Base-by-base conservation (phyloP, 1,140 invertebrate species). In the honey bee (Apis mellifera) region DNA sequence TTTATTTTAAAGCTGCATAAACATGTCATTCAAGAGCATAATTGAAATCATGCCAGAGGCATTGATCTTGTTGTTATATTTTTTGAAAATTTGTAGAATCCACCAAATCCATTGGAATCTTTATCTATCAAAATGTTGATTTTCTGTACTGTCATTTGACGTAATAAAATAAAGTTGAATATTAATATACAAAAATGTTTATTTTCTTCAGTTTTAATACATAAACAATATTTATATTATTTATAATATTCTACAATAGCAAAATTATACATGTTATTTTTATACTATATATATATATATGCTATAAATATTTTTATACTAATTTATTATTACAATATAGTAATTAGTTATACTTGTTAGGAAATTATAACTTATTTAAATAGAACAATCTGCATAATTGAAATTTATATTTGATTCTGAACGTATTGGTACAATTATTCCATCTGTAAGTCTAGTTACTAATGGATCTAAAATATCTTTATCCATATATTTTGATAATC, bases 131-230 rank as follows among this genome's bases (percentile, higher is more conserved):
- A 72, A 85, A 83, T 88, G 55, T 88, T 85, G 80, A 84, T 90
- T 90, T 90, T 90, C 84, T 91, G 90, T 92, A 92, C 89, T 82
- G 90, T 91, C 84, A 89, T 90, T 90, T 89, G 87, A 86, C 87
- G 88, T 85, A 91, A 91, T 74, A 86, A 91, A 91, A 91, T 92
- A 91, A 91, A 91, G 87, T 91, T 89, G 86, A 90, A 89, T 86
- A 87, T 83, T 85, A 75, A 88, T 59, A 84, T 48, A 32, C 21
- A 71, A n/a, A 57, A 83, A 23, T 23, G 78, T 74, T 68, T 72
- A 57, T 72, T 72, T 42, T 50, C 11, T 42, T 74, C 21, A 54
- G 21, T 52, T 42, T 26, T 15, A 42, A 15, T 50, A 84, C 59
- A 55, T 70, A 57, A n/a, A 48, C 70, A 60, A 7, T 17, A 19